These are phyloP conservation scores for Syngnathus floridae DNA, from an alignment of 2,113 vertebrate genomes.

Conservation along the genomic window DNA sequence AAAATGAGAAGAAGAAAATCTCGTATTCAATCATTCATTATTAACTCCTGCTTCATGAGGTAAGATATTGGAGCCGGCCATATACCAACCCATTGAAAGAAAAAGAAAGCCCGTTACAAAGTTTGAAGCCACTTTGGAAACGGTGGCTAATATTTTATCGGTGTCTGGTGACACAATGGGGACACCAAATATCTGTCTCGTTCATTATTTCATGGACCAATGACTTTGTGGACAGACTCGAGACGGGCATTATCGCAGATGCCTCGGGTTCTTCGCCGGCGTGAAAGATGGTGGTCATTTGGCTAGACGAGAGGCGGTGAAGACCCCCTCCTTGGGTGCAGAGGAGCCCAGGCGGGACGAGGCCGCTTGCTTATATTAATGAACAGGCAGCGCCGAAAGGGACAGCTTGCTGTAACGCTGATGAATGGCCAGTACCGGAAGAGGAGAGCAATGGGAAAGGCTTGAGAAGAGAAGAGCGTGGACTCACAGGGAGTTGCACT, in stretches of 20 bases:
- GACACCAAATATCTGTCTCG: conserved; percentile 20
- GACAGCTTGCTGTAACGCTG: conserved; percentile 75
- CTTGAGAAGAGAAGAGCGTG: conserved; percentile 31
- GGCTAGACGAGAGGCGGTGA: conserved; percentile 61
- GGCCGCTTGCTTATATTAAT: conserved; percentile 70
- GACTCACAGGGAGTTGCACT: conserved; percentile 42
- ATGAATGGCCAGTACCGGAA: conserved; percentile 75
- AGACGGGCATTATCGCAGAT: conserved; percentile 52
- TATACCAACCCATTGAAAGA: conserved; percentile 3
- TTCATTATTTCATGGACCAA: conserved; percentile 54
- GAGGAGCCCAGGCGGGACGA: conserved; percentile 46
- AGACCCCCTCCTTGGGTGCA: conserved; percentile 62
- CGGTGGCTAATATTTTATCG: conserved; percentile 31
- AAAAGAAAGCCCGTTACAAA: conserved; percentile 8
- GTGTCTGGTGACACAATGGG: conserved; percentile 29
- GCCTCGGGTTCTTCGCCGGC: conserved; percentile 50
- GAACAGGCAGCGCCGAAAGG: conserved; percentile 66
- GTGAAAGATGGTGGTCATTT: conserved; percentile 76
- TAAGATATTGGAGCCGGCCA: no score
- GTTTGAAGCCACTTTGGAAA: conserved; percentile 23
- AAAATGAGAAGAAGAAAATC: no score
- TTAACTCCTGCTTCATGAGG: no score
- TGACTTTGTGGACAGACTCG: conserved; percentile 58
- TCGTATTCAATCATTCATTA: no score
- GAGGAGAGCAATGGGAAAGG: conserved; percentile 46